These are phyloP conservation scores for Lepidurus packardi DNA, from an alignment of 1,140 invertebrate genomes.

Conservation along the genomic window DNA sequence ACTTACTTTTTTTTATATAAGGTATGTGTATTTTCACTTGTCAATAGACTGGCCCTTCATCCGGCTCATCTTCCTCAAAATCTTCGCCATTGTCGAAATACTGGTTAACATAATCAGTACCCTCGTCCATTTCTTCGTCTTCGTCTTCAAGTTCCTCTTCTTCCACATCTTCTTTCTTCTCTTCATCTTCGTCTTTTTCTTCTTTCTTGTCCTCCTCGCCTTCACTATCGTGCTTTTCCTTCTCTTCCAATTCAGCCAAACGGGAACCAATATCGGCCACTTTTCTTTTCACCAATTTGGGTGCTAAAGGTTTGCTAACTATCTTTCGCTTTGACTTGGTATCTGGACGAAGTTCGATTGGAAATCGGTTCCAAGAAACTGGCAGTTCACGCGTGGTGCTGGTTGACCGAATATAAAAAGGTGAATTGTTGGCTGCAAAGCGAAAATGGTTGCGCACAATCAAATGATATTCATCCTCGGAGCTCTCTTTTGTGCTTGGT, in stretches of 20 bases:
- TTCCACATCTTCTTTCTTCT: conserved; percentile 31
- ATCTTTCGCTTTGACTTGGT: background rate
- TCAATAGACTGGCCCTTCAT: conserved; percentile 6
- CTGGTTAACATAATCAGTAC: conserved; percentile 25
- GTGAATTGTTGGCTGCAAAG: conserved; percentile 25
- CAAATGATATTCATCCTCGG: conserved; percentile 30
- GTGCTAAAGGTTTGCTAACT: conserved; percentile 4
- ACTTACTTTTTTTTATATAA: background rate
- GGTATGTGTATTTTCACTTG: conserved; percentile 15
- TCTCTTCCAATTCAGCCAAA: conserved; percentile 30
- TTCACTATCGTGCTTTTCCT: conserved; percentile 29
- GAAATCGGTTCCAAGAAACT: conserved; percentile 30
- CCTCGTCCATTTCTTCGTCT: conserved; percentile 26
- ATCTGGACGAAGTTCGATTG: conserved; percentile 13
- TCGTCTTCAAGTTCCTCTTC: conserved; percentile 29
- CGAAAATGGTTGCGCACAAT: conserved; percentile 28
- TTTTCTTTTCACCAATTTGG: conserved; percentile 23
- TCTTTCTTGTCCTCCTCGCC: conserved; percentile 29
- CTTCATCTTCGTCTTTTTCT: conserved; percentile 27
- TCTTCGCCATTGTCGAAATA: conserved; percentile 33
- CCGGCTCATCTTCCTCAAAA: conserved; percentile 28
- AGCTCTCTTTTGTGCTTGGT: background rate
- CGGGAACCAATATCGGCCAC: conserved; percentile 23
- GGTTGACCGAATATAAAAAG: conserved; percentile 24
- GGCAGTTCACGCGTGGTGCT: conserved; percentile 27